Percentiles rank a stretch among this genome's conserved stretches.
These are phyloP conservation scores for Apaloderma vittatum DNA, from an alignment of 2,113 vertebrate species.

Conservation along the genomic window DNA sequence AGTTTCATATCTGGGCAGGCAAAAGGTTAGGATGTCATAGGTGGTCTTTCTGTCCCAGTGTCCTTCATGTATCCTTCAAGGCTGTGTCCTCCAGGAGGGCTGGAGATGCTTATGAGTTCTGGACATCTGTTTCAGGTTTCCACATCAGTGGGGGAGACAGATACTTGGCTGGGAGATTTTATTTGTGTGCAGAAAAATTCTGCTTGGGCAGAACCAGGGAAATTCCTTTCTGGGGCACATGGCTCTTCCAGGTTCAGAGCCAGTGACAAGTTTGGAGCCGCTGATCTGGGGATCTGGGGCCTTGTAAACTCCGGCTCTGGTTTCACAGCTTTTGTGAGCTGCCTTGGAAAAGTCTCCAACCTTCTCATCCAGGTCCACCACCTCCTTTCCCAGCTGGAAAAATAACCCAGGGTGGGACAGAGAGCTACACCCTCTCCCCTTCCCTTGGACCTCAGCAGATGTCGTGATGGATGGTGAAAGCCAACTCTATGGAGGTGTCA, in stretches of 20 bases:
- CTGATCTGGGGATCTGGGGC: neutral
- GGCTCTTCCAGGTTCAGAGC: neutral
- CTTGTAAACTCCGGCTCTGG: neutral
- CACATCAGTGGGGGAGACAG: neutral
- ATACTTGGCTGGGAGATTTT: neutral
- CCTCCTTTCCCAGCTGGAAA: slow-evolving; percentile 62
- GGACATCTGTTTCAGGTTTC: neutral
- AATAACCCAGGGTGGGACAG: slow-evolving; percentile 52
- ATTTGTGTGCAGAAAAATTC: neutral
- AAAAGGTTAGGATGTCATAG: neutral
- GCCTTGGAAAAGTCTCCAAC: slow-evolving; percentile 31
- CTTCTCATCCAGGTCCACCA: neutral
- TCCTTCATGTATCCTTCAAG: neutral
- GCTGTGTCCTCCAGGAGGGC: neutral
- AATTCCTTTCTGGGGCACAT: neutral
- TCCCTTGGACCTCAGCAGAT: slow-evolving; percentile 50
- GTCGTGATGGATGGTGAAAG: slow-evolving; percentile 37
- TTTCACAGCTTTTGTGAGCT: slow-evolving; percentile 44
- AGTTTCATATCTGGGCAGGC: neutral
- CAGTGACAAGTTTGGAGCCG: slow-evolving; percentile 38
- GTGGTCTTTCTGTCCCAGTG: neutral
- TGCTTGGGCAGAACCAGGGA: slow-evolving; percentile 14
- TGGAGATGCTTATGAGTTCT: neutral
- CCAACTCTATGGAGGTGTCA: slow-evolving; percentile 52
- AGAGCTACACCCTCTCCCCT: slow-evolving; percentile 21